A percentile compares a stretch with the other conserved stretches of the same genome.
Evolutionary conservation across 2,113 vertebrate genomes (phyloP).

Genomic region (Ptychochromis oligacanthus): DNA sequence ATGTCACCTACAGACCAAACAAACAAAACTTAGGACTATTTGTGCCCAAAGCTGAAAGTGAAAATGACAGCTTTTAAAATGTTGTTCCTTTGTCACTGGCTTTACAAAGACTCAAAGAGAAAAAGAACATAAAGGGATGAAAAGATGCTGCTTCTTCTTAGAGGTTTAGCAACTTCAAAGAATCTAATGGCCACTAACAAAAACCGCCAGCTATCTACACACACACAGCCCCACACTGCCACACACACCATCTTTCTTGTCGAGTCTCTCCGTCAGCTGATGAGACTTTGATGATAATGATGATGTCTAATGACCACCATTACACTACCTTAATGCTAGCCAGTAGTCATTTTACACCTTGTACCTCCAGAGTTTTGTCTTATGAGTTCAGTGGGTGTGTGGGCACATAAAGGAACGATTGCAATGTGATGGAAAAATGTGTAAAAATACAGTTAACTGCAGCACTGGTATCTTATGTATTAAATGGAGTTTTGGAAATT

Average conservation of each 20-base stretch:
- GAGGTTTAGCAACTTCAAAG: not conserved
- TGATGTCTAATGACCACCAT: constrained; percentile 48
- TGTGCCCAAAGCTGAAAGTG: not conserved
- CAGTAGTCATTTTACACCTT: constrained; percentile 16
- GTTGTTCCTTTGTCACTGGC: not conserved
- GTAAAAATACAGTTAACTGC: not conserved
- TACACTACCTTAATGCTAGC: constrained; percentile 31
- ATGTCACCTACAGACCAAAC: constrained; percentile 3
- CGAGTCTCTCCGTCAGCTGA: constrained; percentile 15
- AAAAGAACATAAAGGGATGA: not conserved
- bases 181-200: constrained; percentile 22
- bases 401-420: not conserved
- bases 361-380: constrained; percentile 31
- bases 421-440: not conserved
- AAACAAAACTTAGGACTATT: not conserved
- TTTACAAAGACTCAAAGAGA: constrained; percentile 5
- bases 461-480: no score
- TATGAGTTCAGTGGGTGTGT: constrained; percentile 3
- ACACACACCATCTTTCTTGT: not conserved
- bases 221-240: constrained; percentile 1
- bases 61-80: not conserved
- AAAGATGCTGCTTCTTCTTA: not conserved
- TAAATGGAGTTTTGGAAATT: no score
- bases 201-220: not conserved
- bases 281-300: constrained; percentile 61